Base-by-base conservation (phyloP, 2,113 vertebrate genomes). In the Neotoma lepida region DNA sequence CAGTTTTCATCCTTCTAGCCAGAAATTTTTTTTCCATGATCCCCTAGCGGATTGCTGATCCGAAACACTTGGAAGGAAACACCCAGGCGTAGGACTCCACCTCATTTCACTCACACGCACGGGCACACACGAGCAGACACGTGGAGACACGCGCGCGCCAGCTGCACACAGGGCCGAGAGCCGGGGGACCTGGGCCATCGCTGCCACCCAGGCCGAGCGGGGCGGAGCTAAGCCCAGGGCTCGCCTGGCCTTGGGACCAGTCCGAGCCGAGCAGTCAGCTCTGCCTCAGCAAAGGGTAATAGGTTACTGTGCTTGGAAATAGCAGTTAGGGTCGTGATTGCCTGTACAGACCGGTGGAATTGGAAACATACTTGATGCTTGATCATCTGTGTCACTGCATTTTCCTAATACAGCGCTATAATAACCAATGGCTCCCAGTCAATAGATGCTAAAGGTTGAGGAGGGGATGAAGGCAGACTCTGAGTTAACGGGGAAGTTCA, bases 41-140 rank as follows among this genome's bases (percentile, higher is more conserved):
- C 95, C 97, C 96, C 97, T 97, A 97, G 97, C 82, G 96, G 97
- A 87, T 49, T 95, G 98, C 97, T 97, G 98, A 98, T 98, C 98
- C 98, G 98, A 98, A 98, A 97, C 98, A 97, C 97, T 98, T 97
- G 91, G 98, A 97, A 97, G 96, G 97, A 97, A 96, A 95, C 97
- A 95, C 89, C 87, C 97, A 96, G 98, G 95, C 97, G 98, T 76
- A 91, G 95, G 98, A 97, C 97, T 98, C 96, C 97, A 74, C 78
- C 82, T 95, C 95, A 98, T 97, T 96, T 97, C 96, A 63, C 94
- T 64, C 92, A n/a, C 96, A 97, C 97, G 35, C 71, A 41, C 35
- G 9, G 76, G 94, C 97, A 96, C 96, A 13, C 74, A 20, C 46
- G 24, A 71, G 35, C 88, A 41, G 64, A 54, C 94, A 49, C 78